Evolutionary conservation across 2,797 vertebrate species (phyloP).

Genomic region (Apodemus agrarius): DNA sequence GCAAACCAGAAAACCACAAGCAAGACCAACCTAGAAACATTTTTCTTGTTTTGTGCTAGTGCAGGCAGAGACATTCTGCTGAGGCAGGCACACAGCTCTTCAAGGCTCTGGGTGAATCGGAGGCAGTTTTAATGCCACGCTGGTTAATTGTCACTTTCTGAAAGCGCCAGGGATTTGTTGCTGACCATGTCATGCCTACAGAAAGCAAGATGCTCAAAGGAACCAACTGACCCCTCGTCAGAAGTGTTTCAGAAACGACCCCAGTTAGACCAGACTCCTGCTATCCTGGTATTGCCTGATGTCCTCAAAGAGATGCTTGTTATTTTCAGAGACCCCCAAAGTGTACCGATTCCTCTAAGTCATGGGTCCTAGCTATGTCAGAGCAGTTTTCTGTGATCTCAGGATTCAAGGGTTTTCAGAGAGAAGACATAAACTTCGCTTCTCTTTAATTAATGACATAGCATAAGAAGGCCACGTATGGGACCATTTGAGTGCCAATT

Average conservation of each 20-base stretch:
- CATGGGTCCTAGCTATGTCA: neutral
- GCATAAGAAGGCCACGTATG: neutral
- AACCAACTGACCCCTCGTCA: neutral
- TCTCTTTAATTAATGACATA: neutral
- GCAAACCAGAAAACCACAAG: neutral
- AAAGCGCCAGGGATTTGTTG: neutral
- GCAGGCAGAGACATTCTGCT: neutral
- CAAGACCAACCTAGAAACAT: neutral
- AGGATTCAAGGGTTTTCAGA: neutral
- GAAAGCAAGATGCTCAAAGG: slow-evolving; percentile 1
- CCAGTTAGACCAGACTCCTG: neutral
- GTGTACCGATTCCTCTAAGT: neutral
- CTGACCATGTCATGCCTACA: neutral
- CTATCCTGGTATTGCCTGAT: neutral
- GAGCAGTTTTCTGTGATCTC: neutral
- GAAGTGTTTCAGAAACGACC: neutral
- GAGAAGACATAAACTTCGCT: neutral
- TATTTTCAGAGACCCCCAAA: neutral
- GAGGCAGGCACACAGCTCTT: neutral
- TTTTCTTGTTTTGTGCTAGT: neutral
- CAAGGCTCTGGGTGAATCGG: neutral
- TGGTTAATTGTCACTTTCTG: neutral
- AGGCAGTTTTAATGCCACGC: neutral
- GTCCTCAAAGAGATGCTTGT: neutral
- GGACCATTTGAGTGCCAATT: neutral